Base-by-base conservation (phyloP, 2,888 invertebrate species). In the Idaea dimidiata region DNA sequence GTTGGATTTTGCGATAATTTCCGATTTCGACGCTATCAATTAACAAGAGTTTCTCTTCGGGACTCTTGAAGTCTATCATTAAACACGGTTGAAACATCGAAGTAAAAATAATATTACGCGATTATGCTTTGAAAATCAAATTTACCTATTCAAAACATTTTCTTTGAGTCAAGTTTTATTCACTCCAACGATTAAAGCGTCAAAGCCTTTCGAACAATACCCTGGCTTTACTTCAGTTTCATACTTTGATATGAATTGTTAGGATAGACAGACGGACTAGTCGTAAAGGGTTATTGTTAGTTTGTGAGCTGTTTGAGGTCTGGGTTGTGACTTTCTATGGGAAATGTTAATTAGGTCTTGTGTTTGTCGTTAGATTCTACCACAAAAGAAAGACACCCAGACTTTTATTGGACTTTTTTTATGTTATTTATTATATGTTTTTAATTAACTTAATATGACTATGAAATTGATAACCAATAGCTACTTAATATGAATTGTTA, bases 131-230 rank as follows among this genome's bases (percentile, higher is more conserved):
- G 16, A 43, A 24, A 61, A 62, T 61, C 59, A 63, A 60, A n/a
- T n/a, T n/a, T n/a, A n/a, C n/a, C 58, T 61, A 54, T 60, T 32
- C 33, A 60, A 63, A 62, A 59, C 24, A 54, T 63, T 60, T 62
- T 59, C 63, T 66, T 67, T 62, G 64, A 68, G 62, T 62, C 60
- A 62, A 69, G 68, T 67, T 69, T 62, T 61, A 62, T 68, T 67
- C 69, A 66, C 69, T 71, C 60, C 66, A 68, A 56, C 69, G 69
- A 64, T 69, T 71, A 69, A 61, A 61, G 67, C 65, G 61, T 63
- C 69, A 67, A 67, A 71, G 67, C 68, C 66, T 68, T 69, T 16
- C 16, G 58, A 43, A 71, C 66, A 69, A 71, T 63, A 64, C 68
- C 43, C 43, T 43, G 43, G 43, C 43, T 43, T 43, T 43, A 43